Evolutionary conservation across 2,113 vertebrate genomes (phyloP), one percentile per base, ranked within the genome.

Genomic region (Equus przewalskii): DNA sequence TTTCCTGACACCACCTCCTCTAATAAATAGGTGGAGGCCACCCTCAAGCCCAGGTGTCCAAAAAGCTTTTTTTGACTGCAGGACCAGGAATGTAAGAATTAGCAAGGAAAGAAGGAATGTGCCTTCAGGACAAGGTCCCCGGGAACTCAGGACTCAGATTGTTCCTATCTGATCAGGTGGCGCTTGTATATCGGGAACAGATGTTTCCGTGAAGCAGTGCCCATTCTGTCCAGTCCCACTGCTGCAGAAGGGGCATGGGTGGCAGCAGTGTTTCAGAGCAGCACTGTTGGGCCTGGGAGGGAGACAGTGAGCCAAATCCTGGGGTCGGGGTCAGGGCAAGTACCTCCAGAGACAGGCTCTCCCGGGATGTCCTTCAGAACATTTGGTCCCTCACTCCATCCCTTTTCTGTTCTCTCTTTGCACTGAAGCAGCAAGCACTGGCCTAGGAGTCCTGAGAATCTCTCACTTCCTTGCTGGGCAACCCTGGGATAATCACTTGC

Each of bases 181-280:
- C 73, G 54, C n/a, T 83, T 84, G 26, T 67, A 21, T 28, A 33
- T 44, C 16, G 19, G 60, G 58, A 89, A 49, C n/a, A 64, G 51
- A 56, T 58, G n/a, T 95, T 89, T 78, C 64, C 12, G 1, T 46
- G 26, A 84, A 33, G 51, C 21, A 81, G 28, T 75, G 21, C 8
- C 6, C 67, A 56, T 56, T 79, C 33, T 44, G 18, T 19, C 26
- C 65, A 69, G 49, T 51, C 84, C 58, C 30, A n/a, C 8, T 36
- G 65, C 89, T 91, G 70, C 13, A 6, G 30, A 98, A 89, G 70
- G 70, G 4, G 14, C 78, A 64, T 0, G 0, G 64, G 51, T 82
- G 83, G 73, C 96, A 94, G 62, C 72, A 82, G 56, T 62, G 76
- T 81, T 88, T 91, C 65, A 12, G 30, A 90, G n/a, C 6, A 58